These are phyloP conservation scores for Trachurus trachurus DNA, from an alignment of 2,797 vertebrate genomes.

Conservation along the genomic window DNA sequence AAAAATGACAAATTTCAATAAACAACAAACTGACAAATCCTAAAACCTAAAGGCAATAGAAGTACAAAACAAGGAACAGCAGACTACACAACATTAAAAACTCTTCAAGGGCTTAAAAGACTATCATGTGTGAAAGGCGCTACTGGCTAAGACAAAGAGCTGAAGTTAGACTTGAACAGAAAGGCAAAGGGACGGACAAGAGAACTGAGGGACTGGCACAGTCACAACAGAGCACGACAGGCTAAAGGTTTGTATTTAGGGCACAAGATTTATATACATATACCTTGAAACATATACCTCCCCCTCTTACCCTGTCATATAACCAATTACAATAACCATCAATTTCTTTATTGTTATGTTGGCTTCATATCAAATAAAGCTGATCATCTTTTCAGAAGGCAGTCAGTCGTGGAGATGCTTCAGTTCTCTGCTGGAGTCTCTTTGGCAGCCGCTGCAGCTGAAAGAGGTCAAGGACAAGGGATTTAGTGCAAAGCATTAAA, in stretches of 20 bases:
- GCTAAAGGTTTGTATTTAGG: constrained; percentile 65
- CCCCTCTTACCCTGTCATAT: constrained; percentile 46
- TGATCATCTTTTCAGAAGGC: constrained; percentile 44
- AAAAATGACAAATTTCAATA: constrained; percentile 28
- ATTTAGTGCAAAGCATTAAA: constrained; percentile 17
- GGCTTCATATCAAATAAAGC: constrained; percentile 56
- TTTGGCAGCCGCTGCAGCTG: constrained; percentile 67
- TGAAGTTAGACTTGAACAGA: constrained; percentile 60
- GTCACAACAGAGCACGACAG: constrained; percentile 68
- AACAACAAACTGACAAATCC: constrained; percentile 52
- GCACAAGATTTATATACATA: constrained; percentile 66
- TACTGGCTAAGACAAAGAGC: constrained; percentile 69
- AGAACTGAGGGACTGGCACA: constrained; percentile 75
- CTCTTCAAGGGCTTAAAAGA: constrained; percentile 46
- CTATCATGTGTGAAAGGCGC: constrained; percentile 61
- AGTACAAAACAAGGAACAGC: constrained; percentile 54
- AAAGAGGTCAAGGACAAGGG: constrained; percentile 26
- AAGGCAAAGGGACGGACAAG: constrained; percentile 73
- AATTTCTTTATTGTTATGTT: constrained; percentile 30
- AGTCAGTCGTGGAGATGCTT: constrained; percentile 42
- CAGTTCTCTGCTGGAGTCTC: constrained; percentile 82
- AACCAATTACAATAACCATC: constrained; percentile 37
- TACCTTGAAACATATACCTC: constrained; percentile 34
- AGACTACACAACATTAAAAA: constrained; percentile 50
- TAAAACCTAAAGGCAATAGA: constrained; percentile 50